Conservation (phyloP, 1,140 invertebrate species). For the Antheraea pernyi region DNA sequence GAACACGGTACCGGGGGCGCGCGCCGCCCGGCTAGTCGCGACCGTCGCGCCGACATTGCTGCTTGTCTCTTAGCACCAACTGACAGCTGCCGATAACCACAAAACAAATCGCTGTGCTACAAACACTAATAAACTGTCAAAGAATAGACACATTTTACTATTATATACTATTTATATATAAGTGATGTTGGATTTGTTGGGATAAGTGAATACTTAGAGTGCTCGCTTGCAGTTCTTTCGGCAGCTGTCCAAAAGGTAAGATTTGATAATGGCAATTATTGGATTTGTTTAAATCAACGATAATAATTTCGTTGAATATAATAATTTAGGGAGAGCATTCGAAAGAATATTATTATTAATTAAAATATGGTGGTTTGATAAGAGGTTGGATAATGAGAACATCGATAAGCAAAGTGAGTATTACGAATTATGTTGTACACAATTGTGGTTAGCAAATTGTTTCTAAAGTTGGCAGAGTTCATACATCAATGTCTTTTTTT, state of each 20-base stretch:
- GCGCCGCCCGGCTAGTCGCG: conserved; percentile 60
- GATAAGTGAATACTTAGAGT: neutral
- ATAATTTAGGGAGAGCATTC: neutral
- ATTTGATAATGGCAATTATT: conserved; percentile 6
- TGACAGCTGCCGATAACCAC: conserved; percentile 52
- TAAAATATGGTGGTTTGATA: neutral
- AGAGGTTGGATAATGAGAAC: neutral
- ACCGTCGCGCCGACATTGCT: conserved; percentile 36
- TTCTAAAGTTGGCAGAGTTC: neutral
- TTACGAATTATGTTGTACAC: neutral
- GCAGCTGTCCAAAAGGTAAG: conserved; percentile 66
- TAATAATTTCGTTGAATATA: neutral
- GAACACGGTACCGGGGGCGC: conserved; percentile 41
- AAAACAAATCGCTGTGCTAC: conserved; percentile 49
- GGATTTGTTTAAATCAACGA: neutral
- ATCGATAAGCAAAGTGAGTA: no score
- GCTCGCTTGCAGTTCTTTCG: conserved; percentile 42
- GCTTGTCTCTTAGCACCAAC: conserved; percentile 40
- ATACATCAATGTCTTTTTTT: neutral
- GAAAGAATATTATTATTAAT: neutral
- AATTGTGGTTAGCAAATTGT: neutral
- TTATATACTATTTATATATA: neutral
- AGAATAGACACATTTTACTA: neutral
- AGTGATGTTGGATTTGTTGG: neutral
- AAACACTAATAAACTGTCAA: conserved; percentile 32